Evolutionary conservation across 2,888 invertebrate genomes (phyloP).

Genomic region (Pterostichus niger): DNA sequence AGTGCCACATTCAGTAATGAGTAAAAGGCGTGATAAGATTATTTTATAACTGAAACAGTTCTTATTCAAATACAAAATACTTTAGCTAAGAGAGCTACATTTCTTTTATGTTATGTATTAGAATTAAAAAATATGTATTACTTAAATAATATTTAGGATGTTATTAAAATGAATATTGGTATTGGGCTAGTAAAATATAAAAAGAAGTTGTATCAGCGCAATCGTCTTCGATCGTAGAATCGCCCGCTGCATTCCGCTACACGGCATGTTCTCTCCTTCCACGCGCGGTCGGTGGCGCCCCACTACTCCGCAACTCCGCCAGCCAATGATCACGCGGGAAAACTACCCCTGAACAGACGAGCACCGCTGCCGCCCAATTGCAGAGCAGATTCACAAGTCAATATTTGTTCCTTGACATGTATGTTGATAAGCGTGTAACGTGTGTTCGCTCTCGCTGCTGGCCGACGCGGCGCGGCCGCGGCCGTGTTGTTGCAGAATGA

Average conservation of each 20-base stretch:
- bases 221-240: constrained; percentile 65
- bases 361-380: constrained; percentile 75
- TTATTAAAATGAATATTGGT: no score
- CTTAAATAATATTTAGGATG: no score
- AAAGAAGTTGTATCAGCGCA: not conserved
- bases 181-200: no score
- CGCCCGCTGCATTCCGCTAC: constrained; percentile 32
- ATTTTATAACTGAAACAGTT: no score
- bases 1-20: no score
- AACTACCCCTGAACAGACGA: constrained; percentile 72
- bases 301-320: constrained; percentile 54
- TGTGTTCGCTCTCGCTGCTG: constrained; percentile 8
- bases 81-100: no score
- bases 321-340: constrained; percentile 71
- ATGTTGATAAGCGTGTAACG: constrained; percentile 57
- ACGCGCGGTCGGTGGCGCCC: constrained; percentile 68
- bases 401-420: constrained; percentile 75
- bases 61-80: no score
- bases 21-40: no score
- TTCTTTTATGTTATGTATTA: no score
- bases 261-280: constrained; percentile 53
- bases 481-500: constrained; percentile 70
- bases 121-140: no score
- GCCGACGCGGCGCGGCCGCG: no score
- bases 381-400: constrained; percentile 77